Base-by-base conservation (phyloP, 2,113 vertebrate species). In the Corythoichthys haematopterus region DNA sequence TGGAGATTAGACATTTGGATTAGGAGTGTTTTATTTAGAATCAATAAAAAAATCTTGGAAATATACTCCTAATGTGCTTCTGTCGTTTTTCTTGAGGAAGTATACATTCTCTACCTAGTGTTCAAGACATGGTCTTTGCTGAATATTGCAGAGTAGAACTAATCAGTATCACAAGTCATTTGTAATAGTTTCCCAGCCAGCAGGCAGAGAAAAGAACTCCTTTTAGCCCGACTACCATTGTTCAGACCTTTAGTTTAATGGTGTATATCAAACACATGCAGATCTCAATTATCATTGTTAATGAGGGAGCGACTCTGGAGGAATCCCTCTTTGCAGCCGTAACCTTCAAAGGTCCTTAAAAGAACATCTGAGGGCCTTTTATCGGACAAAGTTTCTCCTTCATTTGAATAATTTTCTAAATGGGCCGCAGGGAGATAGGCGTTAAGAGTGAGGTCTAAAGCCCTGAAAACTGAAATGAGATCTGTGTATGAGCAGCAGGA, bases 321-420 rank as follows among this genome's bases (percentile, higher is more conserved):
- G 84, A 87, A 81, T 80, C 81, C 85, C 71, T 53, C 60, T 74
- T 65, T 82, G 71, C 79, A 83, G 80, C 77, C 75, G 75, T 78
- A 82, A 84, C 88, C 88, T 91, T 89, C 87, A 89, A 87, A 88
- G 82, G 75, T 73, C 85, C 84, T 87, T 79, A 76, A 85, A 87
- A 82, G 76, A 86, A 88, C 82, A 80, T 88, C 82, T 75, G 75
- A 87, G 83, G 80, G 51, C 68, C 84, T 87, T 87, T 88, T 62
- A 89, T 88, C 82, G 33, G 81, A 79, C 75, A 77, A 86, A 88
- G 87, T 86, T 87, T 84, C 80, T 82, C 69, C 79, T 79, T 88
- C 85, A 89, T 84, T 89, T 85, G 80, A 88, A 88, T 87, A 87
- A 89, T 88, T 88, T 81, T 85, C 80, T 78, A 84, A 89, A 84